Evolutionary conservation across 2,113 vertebrate species (phyloP).

Genomic region (Epinephelus cyanopodus): DNA sequence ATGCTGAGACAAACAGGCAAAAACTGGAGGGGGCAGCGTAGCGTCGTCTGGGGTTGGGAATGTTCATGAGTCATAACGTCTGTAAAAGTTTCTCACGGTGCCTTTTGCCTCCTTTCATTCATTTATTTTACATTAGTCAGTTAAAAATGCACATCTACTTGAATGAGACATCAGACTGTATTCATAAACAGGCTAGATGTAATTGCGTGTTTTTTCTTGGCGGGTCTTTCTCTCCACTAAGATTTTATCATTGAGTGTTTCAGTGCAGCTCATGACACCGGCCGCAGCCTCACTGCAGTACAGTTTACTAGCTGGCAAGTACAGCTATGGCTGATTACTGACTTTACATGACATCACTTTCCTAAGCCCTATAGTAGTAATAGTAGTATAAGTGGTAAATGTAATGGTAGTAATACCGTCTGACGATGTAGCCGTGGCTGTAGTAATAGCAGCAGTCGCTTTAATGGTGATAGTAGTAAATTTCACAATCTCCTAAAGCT

Average conservation of each 20-base stretch:
- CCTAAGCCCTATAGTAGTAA: too few species aligned
- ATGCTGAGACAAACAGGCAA: neutral
- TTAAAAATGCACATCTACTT: neutral
- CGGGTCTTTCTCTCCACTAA: neutral
- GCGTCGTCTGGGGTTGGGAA: neutral
- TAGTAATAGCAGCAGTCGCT: neutral
- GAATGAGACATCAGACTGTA: neutral
- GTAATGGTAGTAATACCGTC: neutral
- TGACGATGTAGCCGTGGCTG: neutral
- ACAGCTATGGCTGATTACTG: neutral
- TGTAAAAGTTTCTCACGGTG: neutral
- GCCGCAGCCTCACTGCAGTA: neutral
- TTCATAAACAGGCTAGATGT: neutral
- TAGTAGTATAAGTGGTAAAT: neutral
- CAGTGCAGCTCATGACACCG: neutral
- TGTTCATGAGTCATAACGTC: neutral
- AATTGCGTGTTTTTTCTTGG: neutral
- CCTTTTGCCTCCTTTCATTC: neutral
- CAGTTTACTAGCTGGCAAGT: neutral
- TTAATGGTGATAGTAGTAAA: neutral
- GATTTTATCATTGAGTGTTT: neutral
- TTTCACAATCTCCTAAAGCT: constrained; percentile 10
- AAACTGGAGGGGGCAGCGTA: neutral
- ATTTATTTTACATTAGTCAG: neutral
- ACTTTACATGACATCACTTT: constrained; percentile 8